These are phyloP conservation scores for Petrosia ficiformis DNA, from an alignment of 37 sponge, comb jelly and placozoan species.

Conservation along the genomic window DNA sequence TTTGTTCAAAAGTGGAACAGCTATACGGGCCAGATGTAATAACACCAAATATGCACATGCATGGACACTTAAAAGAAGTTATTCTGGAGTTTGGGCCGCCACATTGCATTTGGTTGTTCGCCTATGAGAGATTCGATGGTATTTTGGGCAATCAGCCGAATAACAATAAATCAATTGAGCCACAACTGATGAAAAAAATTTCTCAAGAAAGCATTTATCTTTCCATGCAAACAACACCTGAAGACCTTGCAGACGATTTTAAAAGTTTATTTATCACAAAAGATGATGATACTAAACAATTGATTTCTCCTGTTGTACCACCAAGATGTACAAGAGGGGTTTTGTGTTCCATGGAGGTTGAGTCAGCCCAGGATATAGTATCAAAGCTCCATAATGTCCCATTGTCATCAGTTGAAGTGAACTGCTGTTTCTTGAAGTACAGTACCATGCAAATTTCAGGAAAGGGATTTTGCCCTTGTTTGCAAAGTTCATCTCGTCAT, in stretches of 20 bases:
- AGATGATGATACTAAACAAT: background rate
- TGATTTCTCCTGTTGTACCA: too few species aligned
- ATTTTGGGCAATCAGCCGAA: background rate
- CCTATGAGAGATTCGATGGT: constrained; percentile 61
- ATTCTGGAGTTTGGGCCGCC: constrained; percentile 43
- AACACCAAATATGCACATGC: constrained; percentile 22
- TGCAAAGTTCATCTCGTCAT: background rate
- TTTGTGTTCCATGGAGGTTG: background rate
- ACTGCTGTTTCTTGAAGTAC: too few species aligned
- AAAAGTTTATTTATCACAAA: background rate
- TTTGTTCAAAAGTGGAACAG: background rate
- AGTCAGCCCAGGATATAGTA: too few species aligned
- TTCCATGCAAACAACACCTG: background rate
- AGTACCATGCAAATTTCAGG: too few species aligned
- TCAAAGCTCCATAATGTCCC: too few species aligned
- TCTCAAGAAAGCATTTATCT: background rate
- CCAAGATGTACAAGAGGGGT: too few species aligned
- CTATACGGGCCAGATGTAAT: constrained; percentile 23
- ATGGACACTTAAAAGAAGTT: constrained; percentile 24
- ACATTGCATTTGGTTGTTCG: constrained; percentile 35
- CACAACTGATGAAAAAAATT: constrained; percentile 28
- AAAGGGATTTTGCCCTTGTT: too few species aligned
- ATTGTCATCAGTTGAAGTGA: too few species aligned
- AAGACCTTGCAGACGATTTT: background rate
- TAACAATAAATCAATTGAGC: constrained; percentile 13